A percentile compares a stretch with the other conserved stretches of the same genome.
These are phyloP conservation scores for Symphodus melops DNA, from an alignment of 2,113 vertebrate species.

Conservation along the genomic window DNA sequence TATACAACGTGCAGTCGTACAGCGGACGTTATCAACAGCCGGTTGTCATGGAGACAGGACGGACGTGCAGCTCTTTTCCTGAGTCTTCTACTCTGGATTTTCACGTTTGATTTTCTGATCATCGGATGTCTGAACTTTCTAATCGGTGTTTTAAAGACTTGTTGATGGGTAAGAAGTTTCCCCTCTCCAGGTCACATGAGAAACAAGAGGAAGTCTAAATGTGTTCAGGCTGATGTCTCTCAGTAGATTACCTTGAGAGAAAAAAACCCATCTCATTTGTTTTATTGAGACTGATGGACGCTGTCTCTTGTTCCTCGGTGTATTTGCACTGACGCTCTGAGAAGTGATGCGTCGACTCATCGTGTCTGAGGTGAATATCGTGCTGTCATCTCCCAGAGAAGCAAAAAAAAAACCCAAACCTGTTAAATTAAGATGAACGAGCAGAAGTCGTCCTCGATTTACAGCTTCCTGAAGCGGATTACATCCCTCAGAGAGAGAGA, in stretches of 20 bases:
- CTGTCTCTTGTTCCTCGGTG: background rate
- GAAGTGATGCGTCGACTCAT: slow-evolving; percentile 25
- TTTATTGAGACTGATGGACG: slow-evolving; percentile 29
- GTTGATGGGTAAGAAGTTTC: background rate
- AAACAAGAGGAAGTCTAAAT: background rate
- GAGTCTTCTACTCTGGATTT: no score
- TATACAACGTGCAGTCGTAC: no score
- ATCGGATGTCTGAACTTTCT: no score
- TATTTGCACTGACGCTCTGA: background rate
- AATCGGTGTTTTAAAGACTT: no score
- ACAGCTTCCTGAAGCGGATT: slow-evolving; percentile 43
- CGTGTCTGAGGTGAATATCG: slow-evolving; percentile 36
- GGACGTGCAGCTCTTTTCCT: no score
- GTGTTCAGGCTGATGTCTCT: background rate
- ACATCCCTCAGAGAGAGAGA: slow-evolving; percentile 43
- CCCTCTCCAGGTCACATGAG: background rate
- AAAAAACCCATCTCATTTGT: background rate
- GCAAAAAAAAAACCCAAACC: no score
- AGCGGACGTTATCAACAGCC: no score
- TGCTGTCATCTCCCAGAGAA: slow-evolving; percentile 39
- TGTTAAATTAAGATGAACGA: slow-evolving; percentile 63
- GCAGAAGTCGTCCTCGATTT: slow-evolving; percentile 39
- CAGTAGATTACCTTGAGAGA: background rate
- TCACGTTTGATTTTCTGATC: no score
- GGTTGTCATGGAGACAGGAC: no score